These are phyloP conservation scores for Agapetus fuscipes DNA, from an alignment of 2,888 invertebrate genomes.

Conservation along the genomic window DNA sequence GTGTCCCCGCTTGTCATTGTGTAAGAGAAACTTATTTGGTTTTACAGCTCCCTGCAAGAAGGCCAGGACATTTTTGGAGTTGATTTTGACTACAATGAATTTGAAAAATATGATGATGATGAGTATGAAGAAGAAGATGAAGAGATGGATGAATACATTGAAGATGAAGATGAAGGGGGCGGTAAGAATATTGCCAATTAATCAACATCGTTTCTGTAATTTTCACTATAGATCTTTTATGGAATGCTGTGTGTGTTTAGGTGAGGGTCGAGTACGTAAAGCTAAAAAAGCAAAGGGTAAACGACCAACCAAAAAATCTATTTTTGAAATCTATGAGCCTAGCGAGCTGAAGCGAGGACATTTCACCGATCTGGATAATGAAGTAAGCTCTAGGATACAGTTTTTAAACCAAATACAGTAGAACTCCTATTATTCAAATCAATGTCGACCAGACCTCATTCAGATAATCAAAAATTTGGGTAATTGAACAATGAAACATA, in stretches of 20 bases:
- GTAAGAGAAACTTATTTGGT: too few relatives aligned
- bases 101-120: constrained; percentile 79
- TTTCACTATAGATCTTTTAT: neutral
- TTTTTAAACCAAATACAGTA: too few relatives aligned
- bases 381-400: constrained; percentile 44
- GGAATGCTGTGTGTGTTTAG: constrained; percentile 22
- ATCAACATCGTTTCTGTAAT: constrained; percentile 1
- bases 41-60: constrained; percentile 77
- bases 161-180: constrained; percentile 64
- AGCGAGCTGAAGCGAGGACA: constrained; percentile 93
- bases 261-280: constrained; percentile 45
- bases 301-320: constrained; percentile 72
- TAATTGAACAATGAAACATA: too few relatives aligned
- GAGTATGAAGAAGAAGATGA: constrained; percentile 79
- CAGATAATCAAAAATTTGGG: too few relatives aligned
- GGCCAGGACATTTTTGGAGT: constrained; percentile 99
- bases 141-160: constrained; percentile 70
- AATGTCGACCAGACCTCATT: too few relatives aligned
- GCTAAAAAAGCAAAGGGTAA: constrained; percentile 69
- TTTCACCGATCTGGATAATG: constrained; percentile 88
- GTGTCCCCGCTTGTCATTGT: too few relatives aligned
- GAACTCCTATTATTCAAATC: too few relatives aligned
- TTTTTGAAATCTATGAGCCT: constrained; percentile 94
- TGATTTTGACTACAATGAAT: constrained; percentile 94
- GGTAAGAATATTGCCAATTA: constrained; percentile 17